Percentiles rank a stretch among this genome's conserved stretches.
Conservation (phyloP, 2,888 invertebrate genomes). For the Leptinotarsa peninsularis region DNA sequence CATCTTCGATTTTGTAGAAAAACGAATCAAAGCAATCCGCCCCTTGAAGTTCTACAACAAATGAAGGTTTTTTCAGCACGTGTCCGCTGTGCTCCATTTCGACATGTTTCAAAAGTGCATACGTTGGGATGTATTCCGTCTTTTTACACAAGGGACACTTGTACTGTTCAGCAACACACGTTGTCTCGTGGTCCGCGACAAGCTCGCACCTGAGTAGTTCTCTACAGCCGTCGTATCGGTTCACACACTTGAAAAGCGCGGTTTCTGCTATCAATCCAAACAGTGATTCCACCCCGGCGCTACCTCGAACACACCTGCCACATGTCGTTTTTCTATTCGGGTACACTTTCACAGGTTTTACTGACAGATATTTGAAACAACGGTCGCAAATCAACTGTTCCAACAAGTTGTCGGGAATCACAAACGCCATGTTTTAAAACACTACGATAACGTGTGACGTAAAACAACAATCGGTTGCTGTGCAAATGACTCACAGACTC, state of each 20-base stretch:
- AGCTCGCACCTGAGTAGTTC: slow-evolving; percentile 26
- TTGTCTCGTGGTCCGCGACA: slow-evolving; percentile 37
- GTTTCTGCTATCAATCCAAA: slow-evolving; percentile 33
- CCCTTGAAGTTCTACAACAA: slow-evolving; percentile 5
- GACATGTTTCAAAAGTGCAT: slow-evolving; percentile 25
- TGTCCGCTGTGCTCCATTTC: neutral
- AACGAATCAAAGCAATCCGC: neutral
- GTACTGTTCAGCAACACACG: slow-evolving; percentile 21
- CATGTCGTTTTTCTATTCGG: slow-evolving; percentile 35
- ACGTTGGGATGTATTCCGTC: neutral
- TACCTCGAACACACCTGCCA: slow-evolving; percentile 36
- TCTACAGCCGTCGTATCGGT: slow-evolving; percentile 40
- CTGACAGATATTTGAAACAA: slow-evolving; percentile 39
- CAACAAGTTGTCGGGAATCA: slow-evolving; percentile 35
- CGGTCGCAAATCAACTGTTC: slow-evolving; percentile 31
- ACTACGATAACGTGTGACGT: neutral
- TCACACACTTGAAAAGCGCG: slow-evolving; percentile 38
- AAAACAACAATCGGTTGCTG: too few species aligned
- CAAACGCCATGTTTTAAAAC: slow-evolving; percentile 37
- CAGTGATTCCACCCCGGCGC: slow-evolving; percentile 27
- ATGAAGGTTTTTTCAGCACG: slow-evolving; percentile 12
- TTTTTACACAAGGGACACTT: slow-evolving; percentile 32
- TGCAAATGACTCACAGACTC: too few species aligned
- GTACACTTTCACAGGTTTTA: slow-evolving; percentile 38
- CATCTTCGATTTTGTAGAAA: slow-evolving; percentile 21